phyloP scores from a whole-genome alignment of 2,797 vertebrate species.

The Gambusia yucatana region DNA sequence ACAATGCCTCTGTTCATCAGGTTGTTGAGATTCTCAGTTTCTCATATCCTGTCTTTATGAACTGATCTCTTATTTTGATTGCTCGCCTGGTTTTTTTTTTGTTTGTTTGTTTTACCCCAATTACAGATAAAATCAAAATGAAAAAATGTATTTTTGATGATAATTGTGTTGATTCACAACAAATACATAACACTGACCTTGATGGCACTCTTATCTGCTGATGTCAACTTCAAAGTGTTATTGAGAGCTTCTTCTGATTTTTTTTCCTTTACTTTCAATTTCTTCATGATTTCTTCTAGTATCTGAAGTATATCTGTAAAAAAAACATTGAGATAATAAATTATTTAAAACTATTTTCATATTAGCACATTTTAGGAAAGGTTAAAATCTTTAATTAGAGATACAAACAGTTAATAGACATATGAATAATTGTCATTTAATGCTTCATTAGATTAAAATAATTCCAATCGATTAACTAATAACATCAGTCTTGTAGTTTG shows the following conservation, averaged over 20 bases:
- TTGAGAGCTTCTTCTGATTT: neutral
- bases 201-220: neutral
- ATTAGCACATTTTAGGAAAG: neutral
- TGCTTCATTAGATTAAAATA: too few species aligned
- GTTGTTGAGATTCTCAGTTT: slow-evolving; percentile 42
- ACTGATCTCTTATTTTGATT: slow-evolving; percentile 41
- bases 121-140: neutral
- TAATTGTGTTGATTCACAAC: slow-evolving; percentile 1
- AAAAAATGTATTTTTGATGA: slow-evolving; percentile 3
- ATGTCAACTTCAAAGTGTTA: neutral
- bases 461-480: too few species aligned
- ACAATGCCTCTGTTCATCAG: slow-evolving; percentile 58
- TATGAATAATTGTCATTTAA: too few species aligned
- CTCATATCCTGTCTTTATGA: slow-evolving; percentile 57
- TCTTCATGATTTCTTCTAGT: neutral
- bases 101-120: neutral
- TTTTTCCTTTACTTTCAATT: neutral
- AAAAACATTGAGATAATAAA: neutral
- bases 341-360: neutral
- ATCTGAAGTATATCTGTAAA: neutral
- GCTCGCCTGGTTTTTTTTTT: slow-evolving; percentile 3
- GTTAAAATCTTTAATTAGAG: neutral
- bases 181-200: slow-evolving; percentile 5
- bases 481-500: too few species aligned
- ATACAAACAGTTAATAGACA: too few species aligned